Evolutionary conservation across 2,888 invertebrate genomes (phyloP), one percentile per base, ranked within the genome.

Genomic region (Xanthorhoe designata): DNA sequence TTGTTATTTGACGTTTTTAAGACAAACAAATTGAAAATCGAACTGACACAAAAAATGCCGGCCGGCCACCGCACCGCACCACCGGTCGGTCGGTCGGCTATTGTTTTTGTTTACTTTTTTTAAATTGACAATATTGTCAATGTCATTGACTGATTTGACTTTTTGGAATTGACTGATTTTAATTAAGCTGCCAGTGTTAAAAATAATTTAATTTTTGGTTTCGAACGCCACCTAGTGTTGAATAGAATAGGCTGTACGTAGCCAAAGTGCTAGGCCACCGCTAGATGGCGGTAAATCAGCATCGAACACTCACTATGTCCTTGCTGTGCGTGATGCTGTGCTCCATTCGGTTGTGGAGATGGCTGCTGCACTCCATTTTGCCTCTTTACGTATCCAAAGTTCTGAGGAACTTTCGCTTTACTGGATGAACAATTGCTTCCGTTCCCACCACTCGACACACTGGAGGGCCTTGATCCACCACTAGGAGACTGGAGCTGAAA

Each of bases 341-440:
- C 86, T 54, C 90, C 91, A 61, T 89, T 86, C 0, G 91, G 76
- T 57, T 88, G 88, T 9, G 85, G 85, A 0, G 94, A 68, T 7
- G 79, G 94, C 66, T 95, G 93, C 63, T 94, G 94, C 7, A 92
- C 92, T 50, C 95, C 95, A 74, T 96, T 96, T 68, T 95, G 95
- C 77, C 97, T 94, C 83, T 97, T 97, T 53, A 97, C 96, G 85
- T 97, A 97, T 59, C 97, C 97, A 80, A 97, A 97, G 86, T 96
- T 97, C 77, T 97, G 97, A 8, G 97, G 97, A 13, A 96, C 97
- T 86, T 97, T 97, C 47, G 95, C 95, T 78, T 96, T 95, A 73
- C 94, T 88, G 19, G 94, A 94, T 7, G 94, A 94, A 79, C 94
- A 94, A 64, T 78, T 87, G 73, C 94, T 92, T 67, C 94, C 94